Conservation (phyloP, 2,888 invertebrate genomes). For the Diplolepis rosae region DNA sequence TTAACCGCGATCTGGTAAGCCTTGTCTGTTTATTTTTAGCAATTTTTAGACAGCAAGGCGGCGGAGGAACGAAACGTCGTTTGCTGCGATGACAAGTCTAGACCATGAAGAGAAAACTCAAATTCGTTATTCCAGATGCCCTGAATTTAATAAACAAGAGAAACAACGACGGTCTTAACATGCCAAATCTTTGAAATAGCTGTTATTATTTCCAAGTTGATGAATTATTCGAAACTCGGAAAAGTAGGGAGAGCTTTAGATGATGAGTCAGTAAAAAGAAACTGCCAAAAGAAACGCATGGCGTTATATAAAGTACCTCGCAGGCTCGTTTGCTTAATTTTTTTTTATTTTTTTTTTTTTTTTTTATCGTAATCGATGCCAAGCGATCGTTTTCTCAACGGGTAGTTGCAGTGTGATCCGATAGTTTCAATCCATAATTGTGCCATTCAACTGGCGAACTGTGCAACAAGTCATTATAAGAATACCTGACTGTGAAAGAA, state of each 20-base stretch:
- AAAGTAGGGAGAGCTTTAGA: slow-evolving; percentile 6
- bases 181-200: background rate
- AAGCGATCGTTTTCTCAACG: slow-evolving; percentile 62
- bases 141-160: background rate
- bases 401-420: slow-evolving; percentile 25
- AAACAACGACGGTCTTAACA: background rate
- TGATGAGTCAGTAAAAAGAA: slow-evolving; percentile 15
- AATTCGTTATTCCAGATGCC: background rate
- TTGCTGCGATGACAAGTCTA: background rate
- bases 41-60: slow-evolving; percentile 20
- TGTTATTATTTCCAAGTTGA: background rate
- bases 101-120: background rate
- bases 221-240: background rate
- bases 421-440: slow-evolving; percentile 30
- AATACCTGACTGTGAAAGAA: slow-evolving; percentile 60
- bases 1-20: slow-evolving; percentile 22
- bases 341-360: slow-evolving; percentile 23
- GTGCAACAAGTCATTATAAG: slow-evolving; percentile 58
- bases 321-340: slow-evolving; percentile 14
- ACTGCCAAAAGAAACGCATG: background rate
- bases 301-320: background rate
- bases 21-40: slow-evolving; percentile 29
- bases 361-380: slow-evolving; percentile 57
- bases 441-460: slow-evolving; percentile 36
- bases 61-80: slow-evolving; percentile 9